Percentiles rank a stretch among this genome's conserved stretches.
Evolutionary conservation across 2,888 invertebrate species (phyloP).

Genomic region (Alentia gelatinosa): DNA sequence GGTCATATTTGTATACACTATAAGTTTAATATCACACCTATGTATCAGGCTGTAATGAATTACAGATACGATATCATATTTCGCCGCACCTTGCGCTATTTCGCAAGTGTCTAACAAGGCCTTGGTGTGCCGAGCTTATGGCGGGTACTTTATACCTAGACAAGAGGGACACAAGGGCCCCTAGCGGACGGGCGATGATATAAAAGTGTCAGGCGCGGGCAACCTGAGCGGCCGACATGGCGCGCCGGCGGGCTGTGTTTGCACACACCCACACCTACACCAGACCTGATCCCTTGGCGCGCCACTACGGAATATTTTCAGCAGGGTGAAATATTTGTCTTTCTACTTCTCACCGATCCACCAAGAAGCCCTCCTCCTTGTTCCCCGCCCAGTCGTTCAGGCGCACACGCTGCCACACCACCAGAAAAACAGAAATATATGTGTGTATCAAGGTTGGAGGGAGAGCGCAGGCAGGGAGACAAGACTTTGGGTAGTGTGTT

Average conservation of each 20-base stretch:
- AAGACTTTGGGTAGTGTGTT: neutral
- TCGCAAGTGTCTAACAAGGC: neutral
- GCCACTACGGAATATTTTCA: slow-evolving; percentile 28
- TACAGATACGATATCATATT: no score
- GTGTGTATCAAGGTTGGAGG: no score
- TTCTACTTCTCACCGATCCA: slow-evolving; percentile 48
- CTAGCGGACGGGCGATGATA: neutral
- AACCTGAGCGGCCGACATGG: neutral
- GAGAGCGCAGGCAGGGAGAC: neutral
- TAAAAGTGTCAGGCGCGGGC: neutral
- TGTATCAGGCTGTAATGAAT: no score
- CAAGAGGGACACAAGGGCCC: neutral
- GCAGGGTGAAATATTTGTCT: slow-evolving; percentile 27
- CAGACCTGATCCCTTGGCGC: neutral
- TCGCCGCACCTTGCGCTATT: no score
- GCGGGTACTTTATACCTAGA: neutral
- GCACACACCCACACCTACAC: slow-evolving; percentile 42
- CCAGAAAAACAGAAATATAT: no score
- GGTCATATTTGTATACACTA: no score
- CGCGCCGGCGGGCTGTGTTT: neutral
- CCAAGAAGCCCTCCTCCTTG: slow-evolving; percentile 27
- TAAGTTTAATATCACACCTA: no score
- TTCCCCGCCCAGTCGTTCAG: slow-evolving; percentile 22
- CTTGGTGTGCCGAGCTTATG: neutral
- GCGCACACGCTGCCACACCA: neutral